A percentile compares a stretch with the other conserved stretches of the same genome.
phyloP scores from a whole-genome alignment of 1,140 invertebrate species.

The Leptinotarsa defecta region DNA sequence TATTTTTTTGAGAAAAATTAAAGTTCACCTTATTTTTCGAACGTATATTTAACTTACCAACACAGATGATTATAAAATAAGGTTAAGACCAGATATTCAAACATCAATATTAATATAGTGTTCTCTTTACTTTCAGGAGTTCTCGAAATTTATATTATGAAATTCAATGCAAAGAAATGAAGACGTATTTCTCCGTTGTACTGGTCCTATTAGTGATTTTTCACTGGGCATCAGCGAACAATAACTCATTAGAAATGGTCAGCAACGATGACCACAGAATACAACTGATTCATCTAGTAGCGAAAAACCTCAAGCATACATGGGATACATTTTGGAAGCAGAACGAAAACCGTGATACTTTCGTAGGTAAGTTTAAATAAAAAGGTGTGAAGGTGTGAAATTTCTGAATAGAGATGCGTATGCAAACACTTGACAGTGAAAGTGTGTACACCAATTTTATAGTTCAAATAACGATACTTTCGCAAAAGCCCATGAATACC shows the following conservation, averaged over 20 bases:
- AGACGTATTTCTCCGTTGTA: neutral
- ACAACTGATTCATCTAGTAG: neutral
- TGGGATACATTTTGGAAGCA: neutral
- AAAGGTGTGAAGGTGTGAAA: neutral
- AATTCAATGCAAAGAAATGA: slow-evolving; percentile 20
- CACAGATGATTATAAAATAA: no score
- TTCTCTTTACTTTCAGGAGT: neutral
- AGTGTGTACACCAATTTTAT: neutral
- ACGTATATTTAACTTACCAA: no score
- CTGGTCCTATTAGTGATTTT: neutral
- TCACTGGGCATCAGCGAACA: slow-evolving; percentile 15
- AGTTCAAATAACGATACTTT: neutral
- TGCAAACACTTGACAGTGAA: neutral
- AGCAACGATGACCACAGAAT: neutral
- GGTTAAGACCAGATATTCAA: no score
- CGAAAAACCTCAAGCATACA: neutral
- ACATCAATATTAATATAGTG: neutral
- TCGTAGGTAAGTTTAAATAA: slow-evolving; percentile 8
- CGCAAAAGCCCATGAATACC: no score
- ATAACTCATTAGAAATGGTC: slow-evolving; percentile 9
- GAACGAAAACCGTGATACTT: slow-evolving; percentile 5
- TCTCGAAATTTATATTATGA: neutral
- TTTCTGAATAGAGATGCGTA: neutral
- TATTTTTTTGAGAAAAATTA: no score
- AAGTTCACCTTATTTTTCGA: no score